Percentiles rank a stretch among this genome's conserved stretches.
phyloP scores from a whole-genome alignment of 2,113 vertebrate genomes.

The Syngnathus scovelli region DNA sequence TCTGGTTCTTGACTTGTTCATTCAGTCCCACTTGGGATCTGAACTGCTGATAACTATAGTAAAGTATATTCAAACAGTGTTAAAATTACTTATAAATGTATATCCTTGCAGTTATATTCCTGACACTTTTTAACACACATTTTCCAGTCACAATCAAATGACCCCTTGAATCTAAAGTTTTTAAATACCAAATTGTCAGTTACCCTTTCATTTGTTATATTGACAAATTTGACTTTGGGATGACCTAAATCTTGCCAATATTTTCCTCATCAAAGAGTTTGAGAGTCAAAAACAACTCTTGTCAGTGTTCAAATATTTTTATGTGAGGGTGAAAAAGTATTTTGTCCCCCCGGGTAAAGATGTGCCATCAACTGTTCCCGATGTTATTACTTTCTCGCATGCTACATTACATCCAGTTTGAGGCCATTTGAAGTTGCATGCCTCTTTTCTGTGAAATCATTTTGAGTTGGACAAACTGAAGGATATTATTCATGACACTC shows the following conservation, averaged over 20 bases:
- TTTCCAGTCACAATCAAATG: slow-evolving; percentile 18
- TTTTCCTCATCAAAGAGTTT: slow-evolving; percentile 15
- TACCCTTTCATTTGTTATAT: neutral
- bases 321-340: slow-evolving; percentile 13
- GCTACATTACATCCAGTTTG: slow-evolving; percentile 10
- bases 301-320: slow-evolving; percentile 19
- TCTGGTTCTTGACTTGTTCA: slow-evolving; percentile 39
- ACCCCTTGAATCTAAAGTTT: slow-evolving; percentile 9
- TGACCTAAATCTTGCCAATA: neutral
- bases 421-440: neutral
- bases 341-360: neutral
- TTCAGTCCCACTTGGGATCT: slow-evolving; percentile 42
- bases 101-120: slow-evolving; percentile 45
- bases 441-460: slow-evolving; percentile 13
- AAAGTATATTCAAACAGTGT: slow-evolving; percentile 59
- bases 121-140: neutral
- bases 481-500: slow-evolving; percentile 15
- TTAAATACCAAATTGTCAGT: slow-evolving; percentile 8
- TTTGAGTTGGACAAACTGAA: slow-evolving; percentile 23
- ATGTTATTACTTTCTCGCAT: slow-evolving; percentile 23
- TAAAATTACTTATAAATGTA: slow-evolving; percentile 51
- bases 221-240: neutral
- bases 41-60: slow-evolving; percentile 28
- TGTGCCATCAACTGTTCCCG: slow-evolving; percentile 19
- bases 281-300: slow-evolving; percentile 22